phyloP scores from a whole-genome alignment of 1,140 invertebrate genomes.

The Pachypsylla venusta region DNA sequence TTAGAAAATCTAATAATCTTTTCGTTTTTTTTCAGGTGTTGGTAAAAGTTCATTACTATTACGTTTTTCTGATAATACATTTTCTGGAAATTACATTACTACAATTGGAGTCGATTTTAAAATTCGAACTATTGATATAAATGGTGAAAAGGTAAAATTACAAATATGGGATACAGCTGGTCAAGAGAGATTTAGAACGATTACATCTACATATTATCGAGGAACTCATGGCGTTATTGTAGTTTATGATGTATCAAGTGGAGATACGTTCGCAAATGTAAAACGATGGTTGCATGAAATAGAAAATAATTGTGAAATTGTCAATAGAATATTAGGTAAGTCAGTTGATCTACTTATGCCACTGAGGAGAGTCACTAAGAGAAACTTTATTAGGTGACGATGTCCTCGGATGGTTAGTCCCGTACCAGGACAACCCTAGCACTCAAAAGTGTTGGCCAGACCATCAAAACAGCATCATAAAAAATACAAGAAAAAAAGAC shows the following conservation, averaged over 20 bases:
- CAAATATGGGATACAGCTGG: constrained; percentile 98
- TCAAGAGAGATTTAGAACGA: constrained; percentile 82
- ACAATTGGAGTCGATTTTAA: constrained; percentile 99
- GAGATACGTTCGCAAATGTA: constrained; percentile 97
- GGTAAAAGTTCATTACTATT: constrained; percentile 96
- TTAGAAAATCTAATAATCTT: constrained; percentile 10
- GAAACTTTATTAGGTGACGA: too few species aligned
- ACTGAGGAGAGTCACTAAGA: too few species aligned
- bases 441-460: too few species aligned
- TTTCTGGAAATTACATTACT: constrained; percentile 96
- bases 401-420: too few species aligned
- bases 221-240: constrained; percentile 98
- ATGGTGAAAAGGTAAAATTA: constrained; percentile 89
- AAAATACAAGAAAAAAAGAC: too few species aligned
- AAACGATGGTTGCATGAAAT: constrained; percentile 97
- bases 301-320: constrained; percentile 98
- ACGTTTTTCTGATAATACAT: constrained; percentile 95
- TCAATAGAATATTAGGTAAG: constrained; percentile 93
- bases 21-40: constrained; percentile 56
- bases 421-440: too few species aligned
- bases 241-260: constrained; percentile 97
- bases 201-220: constrained; percentile 93
- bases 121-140: constrained; percentile 88
- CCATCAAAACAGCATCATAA: too few species aligned
- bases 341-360: too few species aligned